A percentile compares a stretch with the other conserved stretches of the same genome.
Conservation (phyloP, 2,797 vertebrate species). For the Aldrovandia affinis region DNA sequence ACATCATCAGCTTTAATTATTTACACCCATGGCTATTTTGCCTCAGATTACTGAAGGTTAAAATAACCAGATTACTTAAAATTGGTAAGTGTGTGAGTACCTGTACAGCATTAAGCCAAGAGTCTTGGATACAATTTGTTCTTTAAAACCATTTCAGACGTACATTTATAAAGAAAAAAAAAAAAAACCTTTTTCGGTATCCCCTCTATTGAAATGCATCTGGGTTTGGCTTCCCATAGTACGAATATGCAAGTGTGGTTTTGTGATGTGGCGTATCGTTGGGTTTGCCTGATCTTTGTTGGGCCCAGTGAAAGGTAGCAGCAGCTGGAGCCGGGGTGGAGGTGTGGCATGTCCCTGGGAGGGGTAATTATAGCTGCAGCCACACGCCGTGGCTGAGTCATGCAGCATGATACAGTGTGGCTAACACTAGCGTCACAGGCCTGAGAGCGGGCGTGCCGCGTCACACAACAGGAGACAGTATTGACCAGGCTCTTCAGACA, state of each 20-base stretch:
- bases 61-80: neutral
- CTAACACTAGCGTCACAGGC: conserved; percentile 43
- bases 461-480: conserved; percentile 53
- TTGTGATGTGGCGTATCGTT: neutral
- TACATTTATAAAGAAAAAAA: neutral
- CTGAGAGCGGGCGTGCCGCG: conserved; percentile 32
- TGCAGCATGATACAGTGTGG: conserved; percentile 56
- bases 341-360: conserved; percentile 38
- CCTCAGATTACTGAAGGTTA: conserved; percentile 31
- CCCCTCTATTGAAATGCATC: neutral
- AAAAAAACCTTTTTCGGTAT: neutral
- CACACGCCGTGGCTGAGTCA: conserved; percentile 65
- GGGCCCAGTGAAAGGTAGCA: neutral
- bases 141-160: neutral
- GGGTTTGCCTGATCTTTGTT: neutral
- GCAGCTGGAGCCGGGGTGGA: neutral
- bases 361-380: conserved; percentile 64
- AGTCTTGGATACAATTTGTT: neutral
- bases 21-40: conserved; percentile 49
- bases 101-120: neutral
- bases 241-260: neutral
- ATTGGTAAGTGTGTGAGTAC: neutral
- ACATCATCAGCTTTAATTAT: conserved; percentile 44
- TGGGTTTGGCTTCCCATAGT: neutral
- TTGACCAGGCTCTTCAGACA: conserved; percentile 61